phyloP scores from a whole-genome alignment of 2,888 invertebrate species.

The Meloe dianella region DNA sequence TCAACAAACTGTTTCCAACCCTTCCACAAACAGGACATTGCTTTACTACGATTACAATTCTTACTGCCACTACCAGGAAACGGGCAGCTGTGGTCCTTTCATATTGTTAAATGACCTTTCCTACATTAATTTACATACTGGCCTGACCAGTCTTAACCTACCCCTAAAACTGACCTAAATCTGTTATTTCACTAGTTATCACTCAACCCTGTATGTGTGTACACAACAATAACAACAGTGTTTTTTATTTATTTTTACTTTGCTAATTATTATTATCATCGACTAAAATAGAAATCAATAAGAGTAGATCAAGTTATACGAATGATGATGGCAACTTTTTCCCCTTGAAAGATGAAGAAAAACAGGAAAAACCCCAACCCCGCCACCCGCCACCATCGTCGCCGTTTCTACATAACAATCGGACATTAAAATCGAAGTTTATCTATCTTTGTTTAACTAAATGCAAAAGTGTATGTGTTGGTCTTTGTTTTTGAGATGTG shows the following conservation, averaged over 20 bases:
- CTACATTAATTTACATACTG: conserved; percentile 50
- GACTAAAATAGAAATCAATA: background rate
- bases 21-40: conserved; percentile 2
- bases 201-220: background rate
- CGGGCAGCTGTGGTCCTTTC: conserved; percentile 36
- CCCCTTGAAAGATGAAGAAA: conserved; percentile 16
- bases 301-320: background rate
- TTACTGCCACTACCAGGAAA: conserved; percentile 18
- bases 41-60: conserved; percentile 2
- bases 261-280: background rate
- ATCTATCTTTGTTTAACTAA: conserved; percentile 28
- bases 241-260: background rate
- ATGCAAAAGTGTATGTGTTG: conserved; percentile 35
- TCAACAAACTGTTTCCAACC: conserved; percentile 9
- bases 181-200: conserved; percentile 36
- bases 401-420: conserved; percentile 37
- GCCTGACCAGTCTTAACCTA: conserved; percentile 52
- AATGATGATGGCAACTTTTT: background rate
- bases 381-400: background rate
- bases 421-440: conserved; percentile 40
- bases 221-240: background rate
- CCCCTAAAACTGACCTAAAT: conserved; percentile 32
- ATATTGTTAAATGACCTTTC: conserved; percentile 39
- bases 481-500: conserved; percentile 21
- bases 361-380: conserved; percentile 12